phyloP scores from a whole-genome alignment of 2,797 vertebrate species.

The Microctenopoma lineatum region DNA sequence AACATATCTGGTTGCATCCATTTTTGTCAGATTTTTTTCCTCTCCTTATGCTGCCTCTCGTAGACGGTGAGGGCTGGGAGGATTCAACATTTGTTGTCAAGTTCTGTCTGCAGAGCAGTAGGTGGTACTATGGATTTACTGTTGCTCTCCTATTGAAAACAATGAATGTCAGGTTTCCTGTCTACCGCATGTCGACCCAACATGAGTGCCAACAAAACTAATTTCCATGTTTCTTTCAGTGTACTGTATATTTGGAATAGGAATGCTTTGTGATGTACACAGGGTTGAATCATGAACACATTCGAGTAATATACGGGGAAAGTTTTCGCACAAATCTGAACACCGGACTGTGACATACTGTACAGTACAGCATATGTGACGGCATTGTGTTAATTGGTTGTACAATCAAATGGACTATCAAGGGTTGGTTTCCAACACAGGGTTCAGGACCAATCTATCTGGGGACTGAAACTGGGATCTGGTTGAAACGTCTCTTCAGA shows the following conservation, averaged over 20 bases:
- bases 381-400: background rate
- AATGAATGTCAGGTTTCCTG: slow-evolving; percentile 53
- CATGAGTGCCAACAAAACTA: slow-evolving; percentile 12
- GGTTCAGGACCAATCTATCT: no score
- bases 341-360: background rate
- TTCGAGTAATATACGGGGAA: background rate
- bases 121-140: slow-evolving; percentile 62
- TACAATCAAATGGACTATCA: no score
- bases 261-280: background rate
- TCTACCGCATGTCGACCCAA: slow-evolving; percentile 36
- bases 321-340: background rate
- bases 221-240: slow-evolving; percentile 5
- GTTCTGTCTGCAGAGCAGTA: slow-evolving; percentile 55
- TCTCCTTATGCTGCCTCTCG: slow-evolving; percentile 34
- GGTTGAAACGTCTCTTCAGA: background rate
- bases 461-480: no score
- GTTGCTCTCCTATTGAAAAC: slow-evolving; percentile 49
- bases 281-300: background rate
- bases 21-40: slow-evolving; percentile 44
- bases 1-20: slow-evolving; percentile 32
- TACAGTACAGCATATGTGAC: background rate
- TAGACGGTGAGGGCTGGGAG: slow-evolving; percentile 36
- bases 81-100: slow-evolving; percentile 59
- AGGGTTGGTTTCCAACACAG: no score
- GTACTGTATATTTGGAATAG: background rate